phyloP scores from a whole-genome alignment of 2,888 invertebrate genomes.

The Drosophila robusta region DNA sequence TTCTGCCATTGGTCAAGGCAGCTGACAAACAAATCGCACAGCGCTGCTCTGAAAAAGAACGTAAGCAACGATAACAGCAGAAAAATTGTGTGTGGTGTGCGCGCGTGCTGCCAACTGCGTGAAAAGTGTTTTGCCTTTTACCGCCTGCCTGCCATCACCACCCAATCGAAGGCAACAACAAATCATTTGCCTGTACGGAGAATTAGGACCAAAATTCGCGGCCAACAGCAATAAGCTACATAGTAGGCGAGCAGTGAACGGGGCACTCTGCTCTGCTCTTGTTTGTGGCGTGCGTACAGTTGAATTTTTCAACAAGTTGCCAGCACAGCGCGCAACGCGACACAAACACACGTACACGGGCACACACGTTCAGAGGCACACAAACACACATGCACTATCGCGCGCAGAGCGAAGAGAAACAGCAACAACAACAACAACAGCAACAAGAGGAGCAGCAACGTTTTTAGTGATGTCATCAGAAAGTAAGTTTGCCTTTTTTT shows the following conservation, averaged over 20 bases:
- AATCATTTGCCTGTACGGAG: constrained; percentile 6
- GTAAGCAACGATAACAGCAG: constrained; percentile 68
- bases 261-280: constrained; percentile 9
- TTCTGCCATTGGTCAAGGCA: constrained; percentile 26
- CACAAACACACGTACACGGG: constrained; percentile 28
- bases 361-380: constrained; percentile 10
- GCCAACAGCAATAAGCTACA: constrained; percentile 14
- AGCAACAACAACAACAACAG: constrained; percentile 33
- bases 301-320: constrained; percentile 75
- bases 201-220: constrained; percentile 16
- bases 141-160: constrained; percentile 26
- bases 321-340: constrained; percentile 77
- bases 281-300: constrained; percentile 58
- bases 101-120: constrained; percentile 72
- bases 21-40: constrained; percentile 37
- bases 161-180: constrained; percentile 26
- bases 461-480: constrained; percentile 81
- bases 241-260: constrained; percentile 10
- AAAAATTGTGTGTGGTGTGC: constrained; percentile 57
- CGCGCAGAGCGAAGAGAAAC: constrained; percentile 53
- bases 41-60: constrained; percentile 46
- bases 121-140: constrained; percentile 48
- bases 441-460: constrained; percentile 59
- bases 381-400: constrained; percentile 23
- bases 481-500: constrained; percentile 71